Evolutionary conservation across 2,888 invertebrate species (phyloP).

Genomic region (Protodeltote pygarga): DNA sequence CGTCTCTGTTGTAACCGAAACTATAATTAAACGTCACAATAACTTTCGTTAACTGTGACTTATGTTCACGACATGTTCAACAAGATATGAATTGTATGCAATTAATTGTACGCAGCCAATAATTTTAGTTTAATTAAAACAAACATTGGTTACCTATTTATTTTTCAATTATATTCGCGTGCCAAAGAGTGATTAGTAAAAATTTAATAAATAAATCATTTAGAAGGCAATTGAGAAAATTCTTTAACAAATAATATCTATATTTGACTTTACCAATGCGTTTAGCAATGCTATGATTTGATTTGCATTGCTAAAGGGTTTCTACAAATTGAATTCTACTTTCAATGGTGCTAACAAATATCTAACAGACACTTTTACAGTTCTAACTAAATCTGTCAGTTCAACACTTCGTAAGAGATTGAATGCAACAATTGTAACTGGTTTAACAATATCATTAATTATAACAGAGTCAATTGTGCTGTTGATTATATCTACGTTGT

Average conservation of each 20-base stretch:
- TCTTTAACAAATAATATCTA: background rate
- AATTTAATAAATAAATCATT: background rate
- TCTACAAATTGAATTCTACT: background rate
- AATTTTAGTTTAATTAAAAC: conserved; percentile 31
- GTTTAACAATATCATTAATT: conserved; percentile 20
- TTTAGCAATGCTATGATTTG: conserved; percentile 1
- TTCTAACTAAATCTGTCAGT: conserved; percentile 1
- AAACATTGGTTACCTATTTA: conserved; percentile 23
- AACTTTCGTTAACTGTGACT: conserved; percentile 49
- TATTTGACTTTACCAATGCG: background rate
- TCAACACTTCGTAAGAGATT: conserved; percentile 12
- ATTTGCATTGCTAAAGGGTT: conserved; percentile 1
- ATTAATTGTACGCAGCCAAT: conserved; percentile 43
- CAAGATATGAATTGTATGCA: conserved; percentile 29
- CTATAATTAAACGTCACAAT: conserved; percentile 53
- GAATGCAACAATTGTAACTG: conserved; percentile 6
- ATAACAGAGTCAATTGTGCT: conserved; percentile 5
- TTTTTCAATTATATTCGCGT: conserved; percentile 21
- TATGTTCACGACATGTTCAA: conserved; percentile 33
- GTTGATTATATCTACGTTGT: conserved; percentile 21
- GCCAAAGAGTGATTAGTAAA: conserved; percentile 2
- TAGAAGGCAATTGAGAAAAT: background rate
- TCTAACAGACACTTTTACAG: background rate
- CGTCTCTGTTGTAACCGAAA: conserved; percentile 42
- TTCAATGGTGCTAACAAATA: background rate